These are phyloP conservation scores for Eubasilissa splendida DNA, from an alignment of 2,888 invertebrate species.

Conservation along the genomic window DNA sequence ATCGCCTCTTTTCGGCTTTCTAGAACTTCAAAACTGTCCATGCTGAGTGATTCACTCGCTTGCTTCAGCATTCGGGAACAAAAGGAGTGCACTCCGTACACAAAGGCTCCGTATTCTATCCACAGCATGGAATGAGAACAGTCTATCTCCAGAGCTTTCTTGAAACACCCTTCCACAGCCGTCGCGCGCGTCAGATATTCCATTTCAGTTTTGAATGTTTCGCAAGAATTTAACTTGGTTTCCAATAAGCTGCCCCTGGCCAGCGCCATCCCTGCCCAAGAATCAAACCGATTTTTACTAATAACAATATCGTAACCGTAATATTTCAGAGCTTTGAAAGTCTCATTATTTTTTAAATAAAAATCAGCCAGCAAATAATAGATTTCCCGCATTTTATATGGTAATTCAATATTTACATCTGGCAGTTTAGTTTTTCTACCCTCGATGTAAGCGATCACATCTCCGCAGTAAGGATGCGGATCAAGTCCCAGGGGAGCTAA, in stretches of 20 bases:
- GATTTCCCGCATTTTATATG: constrained; percentile 79
- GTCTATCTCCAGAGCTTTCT: constrained; percentile 83
- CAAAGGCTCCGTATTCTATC: constrained; percentile 93
- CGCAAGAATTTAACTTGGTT: constrained; percentile 84
- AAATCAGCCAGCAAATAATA: constrained; percentile 95
- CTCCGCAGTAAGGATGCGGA: constrained; percentile 75
- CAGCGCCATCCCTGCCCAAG: constrained; percentile 94
- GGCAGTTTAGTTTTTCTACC: constrained; percentile 75
- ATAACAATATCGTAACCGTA: constrained; percentile 88
- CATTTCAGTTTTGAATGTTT: constrained; percentile 73
- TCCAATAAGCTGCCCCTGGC: constrained; percentile 85
- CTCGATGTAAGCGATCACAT: constrained; percentile 79
- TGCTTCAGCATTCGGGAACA: constrained; percentile 89
- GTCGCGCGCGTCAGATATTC: constrained; percentile 81
- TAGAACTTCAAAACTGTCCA: constrained; percentile 82
- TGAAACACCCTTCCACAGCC: constrained; percentile 85
- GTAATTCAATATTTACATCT: constrained; percentile 69
- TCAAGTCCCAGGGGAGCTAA: constrained; percentile 80
- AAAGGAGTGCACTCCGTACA: constrained; percentile 92
- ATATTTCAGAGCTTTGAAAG: constrained; percentile 82
- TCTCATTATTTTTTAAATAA: constrained; percentile 91
- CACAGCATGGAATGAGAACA: constrained; percentile 83
- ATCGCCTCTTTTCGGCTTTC: constrained; percentile 86
- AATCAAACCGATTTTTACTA: constrained; percentile 86
- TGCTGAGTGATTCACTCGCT: constrained; percentile 82